phyloP scores from a whole-genome alignment of 2,888 invertebrate genomes.

The Epinotia ramella region DNA sequence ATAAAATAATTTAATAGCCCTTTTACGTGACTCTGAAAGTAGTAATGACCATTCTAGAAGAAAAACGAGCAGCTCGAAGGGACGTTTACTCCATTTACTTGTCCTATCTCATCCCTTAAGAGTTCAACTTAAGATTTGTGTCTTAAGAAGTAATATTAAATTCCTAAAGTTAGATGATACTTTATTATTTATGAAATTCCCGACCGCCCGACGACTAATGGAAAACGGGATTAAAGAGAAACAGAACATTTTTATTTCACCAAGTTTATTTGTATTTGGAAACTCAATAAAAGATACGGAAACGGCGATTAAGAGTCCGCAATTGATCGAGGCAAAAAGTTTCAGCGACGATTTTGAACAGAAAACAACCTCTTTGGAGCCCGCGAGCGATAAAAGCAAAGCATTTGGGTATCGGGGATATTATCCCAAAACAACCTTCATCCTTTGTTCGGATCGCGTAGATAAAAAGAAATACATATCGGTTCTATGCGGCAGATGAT shows the following conservation, averaged over 20 bases:
- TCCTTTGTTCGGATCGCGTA: conserved; percentile 22
- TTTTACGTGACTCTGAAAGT: conserved; percentile 16
- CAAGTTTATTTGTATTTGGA: conserved; percentile 43
- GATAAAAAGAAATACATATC: conserved; percentile 21
- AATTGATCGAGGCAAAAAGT: conserved; percentile 52
- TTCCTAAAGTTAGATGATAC: conserved; percentile 35
- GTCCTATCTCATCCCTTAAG: conserved; percentile 22
- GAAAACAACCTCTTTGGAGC: background rate
- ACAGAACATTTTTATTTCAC: conserved; percentile 31
- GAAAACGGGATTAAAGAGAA: conserved; percentile 41
- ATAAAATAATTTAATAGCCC: conserved; percentile 4
- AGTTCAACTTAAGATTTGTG: conserved; percentile 41
- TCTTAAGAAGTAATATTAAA: conserved; percentile 38
- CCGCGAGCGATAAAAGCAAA: conserved; percentile 32
- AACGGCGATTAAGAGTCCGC: conserved; percentile 50
- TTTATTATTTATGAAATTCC: conserved; percentile 41
- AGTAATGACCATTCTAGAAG: conserved; percentile 18
- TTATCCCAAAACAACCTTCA: conserved; percentile 20
- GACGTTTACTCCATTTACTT: conserved; percentile 30
- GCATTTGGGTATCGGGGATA: conserved; percentile 21
- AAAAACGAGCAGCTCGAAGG: conserved; percentile 23
- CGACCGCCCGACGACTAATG: conserved; percentile 19
- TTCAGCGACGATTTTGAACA: conserved; percentile 45
- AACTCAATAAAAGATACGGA: conserved; percentile 49
- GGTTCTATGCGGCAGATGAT: conserved; percentile 58